Conservation (phyloP, 2,888 invertebrate genomes). For the Perizoma affinitatum region DNA sequence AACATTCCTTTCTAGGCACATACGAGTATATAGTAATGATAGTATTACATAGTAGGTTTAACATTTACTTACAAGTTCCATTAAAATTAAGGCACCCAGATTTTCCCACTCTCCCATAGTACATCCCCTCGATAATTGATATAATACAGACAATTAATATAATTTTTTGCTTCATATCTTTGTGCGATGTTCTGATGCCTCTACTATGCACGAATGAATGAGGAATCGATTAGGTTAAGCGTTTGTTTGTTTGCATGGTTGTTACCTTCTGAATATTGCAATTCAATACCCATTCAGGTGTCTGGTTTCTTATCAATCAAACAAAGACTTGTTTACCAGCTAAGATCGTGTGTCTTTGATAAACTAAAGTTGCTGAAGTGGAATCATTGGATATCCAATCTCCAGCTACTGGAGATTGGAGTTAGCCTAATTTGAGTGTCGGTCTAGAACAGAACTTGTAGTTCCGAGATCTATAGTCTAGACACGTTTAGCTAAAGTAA, state of each 20-base stretch:
- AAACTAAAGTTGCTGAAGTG: background rate
- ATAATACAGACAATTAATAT: conserved; percentile 46
- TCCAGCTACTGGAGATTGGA: too few relatives aligned
- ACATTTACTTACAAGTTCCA: conserved; percentile 64
- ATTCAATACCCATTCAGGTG: conserved; percentile 20
- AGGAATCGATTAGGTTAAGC: background rate
- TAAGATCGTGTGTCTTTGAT: background rate
- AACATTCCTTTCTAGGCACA: too few relatives aligned
- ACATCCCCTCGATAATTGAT: conserved; percentile 47
- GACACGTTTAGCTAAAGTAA: too few relatives aligned
- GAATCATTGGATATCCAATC: too few relatives aligned
- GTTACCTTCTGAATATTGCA: background rate
- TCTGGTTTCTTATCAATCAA: conserved; percentile 14
- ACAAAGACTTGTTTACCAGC: conserved; percentile 14
- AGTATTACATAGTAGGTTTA: too few relatives aligned
- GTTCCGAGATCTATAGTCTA: too few relatives aligned
- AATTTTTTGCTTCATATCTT: conserved; percentile 36
- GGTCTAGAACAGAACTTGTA: too few relatives aligned
- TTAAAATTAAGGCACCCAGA: conserved; percentile 63
- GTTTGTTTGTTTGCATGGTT: conserved; percentile 11
- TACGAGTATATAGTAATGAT: too few relatives aligned
- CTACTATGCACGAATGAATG: conserved; percentile 6
- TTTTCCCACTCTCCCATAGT: conserved; percentile 59
- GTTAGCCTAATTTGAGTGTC: too few relatives aligned
- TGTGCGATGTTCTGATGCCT: conserved; percentile 19